Base-by-base conservation (phyloP, 2,888 invertebrate genomes). In the Nymphalis urticae region DNA sequence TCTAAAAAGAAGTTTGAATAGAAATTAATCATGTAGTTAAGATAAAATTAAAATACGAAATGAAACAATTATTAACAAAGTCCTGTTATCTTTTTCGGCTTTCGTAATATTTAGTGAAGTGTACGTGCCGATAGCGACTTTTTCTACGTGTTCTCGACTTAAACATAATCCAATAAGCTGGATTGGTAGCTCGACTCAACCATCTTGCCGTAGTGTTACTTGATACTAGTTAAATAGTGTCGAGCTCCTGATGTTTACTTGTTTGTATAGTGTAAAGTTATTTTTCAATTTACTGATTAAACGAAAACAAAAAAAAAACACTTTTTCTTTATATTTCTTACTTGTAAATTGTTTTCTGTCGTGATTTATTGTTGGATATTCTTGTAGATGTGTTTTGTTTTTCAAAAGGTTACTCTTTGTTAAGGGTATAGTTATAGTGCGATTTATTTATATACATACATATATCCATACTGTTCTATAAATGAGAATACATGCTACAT, bases 181-280 rank as follows among this genome's bases (percentile, higher is more conserved):
- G 77, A 85, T 82, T 83, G 79, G 78, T 81, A 81, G 80, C 80
- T 82, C 70, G 81, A 82, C 82, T 86, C 85, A 85, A 84, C 86
- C 85, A 82, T 82, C 80, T 80, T 80, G 64, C 68, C 68, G 68
- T 60, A 71, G 68, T 68, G 76, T 75, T 71, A 77, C 72, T 56
- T 67, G 71, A 75, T 68, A 71, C 70, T 68, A n/a, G 64, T 51
- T 69, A 56, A 64, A 72, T 62, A 70, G 68, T 66, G 53, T 62
- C 53, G 63, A 61, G 13, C 54, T 16, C 24, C 16, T 42, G 13
- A 42, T 16, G 27, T 21, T 54, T 54, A n/a, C 27, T 56, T 32
- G 54, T 24, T 53, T 53, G 51, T 51, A 13, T 51, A 19, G 21
- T 19, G 13, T 42, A 13, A 13, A 42, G 42, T 4, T 42, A 42